Evolutionary conservation across 2,888 invertebrate species (phyloP), one percentile per base, ranked within the genome.

Genomic region (Slavum lentiscoides): DNA sequence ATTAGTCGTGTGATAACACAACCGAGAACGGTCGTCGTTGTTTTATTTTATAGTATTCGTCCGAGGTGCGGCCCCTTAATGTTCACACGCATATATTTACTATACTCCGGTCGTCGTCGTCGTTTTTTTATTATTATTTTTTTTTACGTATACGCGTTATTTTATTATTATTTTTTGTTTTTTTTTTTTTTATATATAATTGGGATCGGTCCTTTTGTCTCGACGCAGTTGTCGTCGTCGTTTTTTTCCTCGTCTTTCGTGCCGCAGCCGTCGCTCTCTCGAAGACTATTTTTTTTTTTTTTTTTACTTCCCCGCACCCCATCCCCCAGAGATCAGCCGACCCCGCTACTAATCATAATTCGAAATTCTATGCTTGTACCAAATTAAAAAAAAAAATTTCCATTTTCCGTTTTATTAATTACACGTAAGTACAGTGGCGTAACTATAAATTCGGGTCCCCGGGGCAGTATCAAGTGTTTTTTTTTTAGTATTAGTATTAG

Each of bases 1-100:
- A 80, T 80, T 80, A 80, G 80, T 80, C 72, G 80, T 72, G 80
- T 80, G 80, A 80, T 80, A 80, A 80, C 80, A 80, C 80, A 80
- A 80, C 80, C 59, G 75, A 49, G n/a, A 30, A 30, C 74, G 66
- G 49, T 30, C 49, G 76, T 77, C 53, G 59, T 77, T 70, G 15
- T 77, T 68, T 69, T 49, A 23, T 3, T 39, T 66, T 66, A 17
- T 62, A 49, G 19, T 74, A 62, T 43, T 76, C 59, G 43, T 68
- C 62, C 62, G 37, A 80, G 80, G 80, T 55, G 80, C 80, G 70
- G 70, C 70, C 43, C n/a, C 80, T 80, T 80, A 80, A 80, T 72
- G 80, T 80, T 80, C 80, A 80, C 80, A 80, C 80, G 80, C 80
- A 80, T 80, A 80, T 80, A 80, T 80, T 72, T 80, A 80, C 64